Evolutionary conservation across 2,113 vertebrate species (phyloP), one percentile per base, ranked within the genome.

Genomic region (Myotis brandtii): DNA sequence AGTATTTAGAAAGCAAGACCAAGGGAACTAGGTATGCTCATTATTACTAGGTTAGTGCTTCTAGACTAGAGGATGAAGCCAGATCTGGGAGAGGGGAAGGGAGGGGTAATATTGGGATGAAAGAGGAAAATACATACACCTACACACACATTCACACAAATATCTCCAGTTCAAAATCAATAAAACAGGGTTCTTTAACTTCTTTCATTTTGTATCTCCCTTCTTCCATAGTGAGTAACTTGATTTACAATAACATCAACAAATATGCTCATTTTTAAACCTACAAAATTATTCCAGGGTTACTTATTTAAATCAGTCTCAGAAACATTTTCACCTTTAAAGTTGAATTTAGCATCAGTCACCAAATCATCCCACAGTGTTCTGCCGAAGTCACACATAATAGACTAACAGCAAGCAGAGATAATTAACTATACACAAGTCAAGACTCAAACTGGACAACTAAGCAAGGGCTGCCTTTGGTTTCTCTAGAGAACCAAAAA

Each of bases 321-420:
- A 14, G 37, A 37, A 79, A 91, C 25, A 50, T 43, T 70, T 88
- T 86, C 67, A 77, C 34, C 84, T 93, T 85, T 75, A 76, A 81
- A 52, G n/a, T n/a, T 76, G 46, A 69, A n/a, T 46, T 73, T 86
- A 86, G 76, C 56, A 40, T 32, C 30, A 54, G 73, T 16, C 21
- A 72, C 21, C 56, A 46, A 52, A 37, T 46, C 37, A 76, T 37
- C 50, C 48, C 54, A 73, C 18, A 16, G 32, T 25, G 30, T 34
- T 66, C 80, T 17, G 0, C 14, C 50, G 11, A 89, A 77, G 32
- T 37, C 46, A 43, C 59, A 82, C 5, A 13, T 1, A 75, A n/a
- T 16, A 79, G 87, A 52, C 34, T 34, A 62, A 43, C 11, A 56
- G 32, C 32, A 85, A 66, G 5, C 18, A 75, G 67, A 93, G 69